Conservation (phyloP, 2,113 vertebrate genomes). For the Bagarius yarrelli region DNA sequence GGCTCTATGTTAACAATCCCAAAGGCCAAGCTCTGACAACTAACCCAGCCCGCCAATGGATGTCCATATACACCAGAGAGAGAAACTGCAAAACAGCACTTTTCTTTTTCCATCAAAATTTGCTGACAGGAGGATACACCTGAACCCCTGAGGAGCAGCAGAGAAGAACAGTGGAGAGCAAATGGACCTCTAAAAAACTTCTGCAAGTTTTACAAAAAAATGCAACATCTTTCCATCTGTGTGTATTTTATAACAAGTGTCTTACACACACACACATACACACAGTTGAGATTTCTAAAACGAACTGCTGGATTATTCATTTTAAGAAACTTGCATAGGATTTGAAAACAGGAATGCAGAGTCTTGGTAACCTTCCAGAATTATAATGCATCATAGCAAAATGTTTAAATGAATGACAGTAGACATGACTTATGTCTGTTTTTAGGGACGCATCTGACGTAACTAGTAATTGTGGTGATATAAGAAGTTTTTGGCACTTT, state of each 20-base stretch:
- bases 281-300: not conserved
- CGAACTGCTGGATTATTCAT: not conserved
- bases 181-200: constrained; percentile 1
- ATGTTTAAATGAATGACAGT: not conserved
- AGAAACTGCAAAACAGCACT: constrained; percentile 42
- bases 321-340: not conserved
- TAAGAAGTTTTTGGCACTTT: not conserved
- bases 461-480: not conserved
- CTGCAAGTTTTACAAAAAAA: not conserved
- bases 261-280: not conserved
- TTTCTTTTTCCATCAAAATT: constrained; percentile 38
- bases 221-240: not conserved
- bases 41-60: constrained; percentile 18
- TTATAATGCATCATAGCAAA: not conserved
- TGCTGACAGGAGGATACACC: constrained; percentile 36
- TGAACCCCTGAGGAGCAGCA: constrained; percentile 13
- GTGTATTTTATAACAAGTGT: not conserved
- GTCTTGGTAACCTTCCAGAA: too few species aligned
- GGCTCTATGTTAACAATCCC: constrained; percentile 34
- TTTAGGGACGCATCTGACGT: not conserved
- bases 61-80: constrained; percentile 33
- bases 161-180: not conserved
- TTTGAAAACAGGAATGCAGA: not conserved
- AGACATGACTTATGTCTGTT: not conserved
- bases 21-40: constrained; percentile 32